A percentile compares a stretch with the other conserved stretches of the same genome.
phyloP scores from a whole-genome alignment of 2,797 vertebrate genomes.

The Cephalopachus bancanus region DNA sequence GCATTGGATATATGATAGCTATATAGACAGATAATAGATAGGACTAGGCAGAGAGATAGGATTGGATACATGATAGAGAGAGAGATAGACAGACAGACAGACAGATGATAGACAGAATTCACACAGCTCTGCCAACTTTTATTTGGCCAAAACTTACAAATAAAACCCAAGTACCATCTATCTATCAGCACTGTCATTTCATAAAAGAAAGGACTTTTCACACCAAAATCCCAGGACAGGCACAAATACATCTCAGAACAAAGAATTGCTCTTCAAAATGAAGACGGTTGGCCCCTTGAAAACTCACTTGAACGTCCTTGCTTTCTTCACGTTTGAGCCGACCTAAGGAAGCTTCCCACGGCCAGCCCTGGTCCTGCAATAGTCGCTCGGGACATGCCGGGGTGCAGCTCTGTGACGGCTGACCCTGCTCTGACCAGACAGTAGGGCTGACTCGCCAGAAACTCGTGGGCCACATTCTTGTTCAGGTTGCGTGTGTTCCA shows the following conservation, averaged over 20 bases:
- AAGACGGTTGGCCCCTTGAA: neutral
- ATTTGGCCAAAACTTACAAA: neutral
- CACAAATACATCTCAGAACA: neutral
- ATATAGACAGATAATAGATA: neutral
- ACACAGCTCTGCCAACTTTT: neutral
- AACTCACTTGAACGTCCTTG: rapidly evolving
- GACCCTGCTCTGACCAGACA: neutral
- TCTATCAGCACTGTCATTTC: neutral
- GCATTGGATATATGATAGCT: no score
- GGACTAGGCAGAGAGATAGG: no score
- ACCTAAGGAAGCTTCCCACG: neutral
- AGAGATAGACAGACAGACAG: neutral
- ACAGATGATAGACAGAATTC: neutral
- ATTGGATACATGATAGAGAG: neutral
- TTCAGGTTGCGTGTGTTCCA: no score
- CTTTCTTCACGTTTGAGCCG: rapidly evolving
- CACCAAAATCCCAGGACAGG: neutral
- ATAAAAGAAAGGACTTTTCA: neutral
- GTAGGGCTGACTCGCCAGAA: neutral
- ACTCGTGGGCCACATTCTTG: neutral
- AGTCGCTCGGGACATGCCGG: rapidly evolving
- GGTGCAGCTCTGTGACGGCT: no score
- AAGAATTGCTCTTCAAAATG: neutral
- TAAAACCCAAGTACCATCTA: neutral
- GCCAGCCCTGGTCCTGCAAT: neutral